phyloP scores from a whole-genome alignment of 2,797 vertebrate species.

The Euthynnus affinis region DNA sequence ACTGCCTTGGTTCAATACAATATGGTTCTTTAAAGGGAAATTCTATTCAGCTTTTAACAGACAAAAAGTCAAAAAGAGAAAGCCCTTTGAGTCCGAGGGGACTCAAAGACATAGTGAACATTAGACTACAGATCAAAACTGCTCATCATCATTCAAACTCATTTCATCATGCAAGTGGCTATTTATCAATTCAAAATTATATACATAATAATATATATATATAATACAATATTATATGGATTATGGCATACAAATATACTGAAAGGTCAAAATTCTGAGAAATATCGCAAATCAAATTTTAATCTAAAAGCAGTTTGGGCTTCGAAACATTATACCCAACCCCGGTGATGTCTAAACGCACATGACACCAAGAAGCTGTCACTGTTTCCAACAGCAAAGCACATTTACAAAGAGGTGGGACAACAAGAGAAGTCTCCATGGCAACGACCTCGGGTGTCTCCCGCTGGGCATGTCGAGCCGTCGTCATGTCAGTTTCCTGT shows the following conservation, averaged over 20 bases:
- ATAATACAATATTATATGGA: neutral
- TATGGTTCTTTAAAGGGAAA: conserved; percentile 64
- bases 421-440: conserved; percentile 62
- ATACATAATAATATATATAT: no score
- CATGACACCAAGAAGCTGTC: conserved; percentile 37
- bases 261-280: neutral
- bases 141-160: neutral
- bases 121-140: conserved; percentile 21
- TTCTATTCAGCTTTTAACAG: conserved; percentile 66
- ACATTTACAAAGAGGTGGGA: conserved; percentile 54
- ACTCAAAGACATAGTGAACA: conserved; percentile 21
- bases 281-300: neutral
- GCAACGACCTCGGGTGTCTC: conserved; percentile 75
- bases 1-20: conserved; percentile 73
- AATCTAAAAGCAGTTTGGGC: neutral
- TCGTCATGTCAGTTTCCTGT: conserved; percentile 76
- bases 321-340: neutral
- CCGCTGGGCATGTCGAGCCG: conserved; percentile 68
- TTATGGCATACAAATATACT: conserved; percentile 1
- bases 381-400: conserved; percentile 37
- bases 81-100: conserved; percentile 38
- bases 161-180: conserved; percentile 12
- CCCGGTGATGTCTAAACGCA: conserved; percentile 21
- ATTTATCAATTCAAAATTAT: conserved; percentile 6
- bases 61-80: conserved; percentile 51